Conservation (phyloP, 2,888 invertebrate genomes). For the Lordiphosa andalusiaca region DNA sequence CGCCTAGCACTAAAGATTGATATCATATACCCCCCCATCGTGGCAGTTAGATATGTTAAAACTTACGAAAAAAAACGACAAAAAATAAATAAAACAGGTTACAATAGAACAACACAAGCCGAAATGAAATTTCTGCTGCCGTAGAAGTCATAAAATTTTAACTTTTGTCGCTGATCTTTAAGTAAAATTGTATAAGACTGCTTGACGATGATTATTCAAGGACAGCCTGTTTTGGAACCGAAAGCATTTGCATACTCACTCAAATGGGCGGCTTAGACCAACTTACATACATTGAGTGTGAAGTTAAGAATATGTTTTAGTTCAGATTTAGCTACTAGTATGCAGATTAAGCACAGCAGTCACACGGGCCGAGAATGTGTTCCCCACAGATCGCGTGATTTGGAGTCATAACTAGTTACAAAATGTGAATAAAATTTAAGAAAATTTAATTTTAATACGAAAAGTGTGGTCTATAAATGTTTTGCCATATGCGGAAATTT, state of each 20-base stretch:
- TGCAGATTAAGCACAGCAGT: slow-evolving; percentile 50
- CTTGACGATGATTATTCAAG: slow-evolving; percentile 52
- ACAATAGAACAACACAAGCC: slow-evolving; percentile 43
- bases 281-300: slow-evolving; percentile 53
- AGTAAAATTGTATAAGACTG: slow-evolving; percentile 34
- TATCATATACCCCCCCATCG: slow-evolving; percentile 60
- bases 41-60: slow-evolving; percentile 38
- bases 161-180: slow-evolving; percentile 52
- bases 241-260: slow-evolving; percentile 56
- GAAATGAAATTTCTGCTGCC: slow-evolving; percentile 19
- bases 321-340: slow-evolving; percentile 47
- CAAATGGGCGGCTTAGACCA: slow-evolving; percentile 34
- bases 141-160: slow-evolving; percentile 57
- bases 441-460: not conserved
- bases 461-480: too few species aligned
- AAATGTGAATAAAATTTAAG: not conserved
- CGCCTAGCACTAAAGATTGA: slow-evolving; percentile 63
- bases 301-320: slow-evolving; percentile 39
- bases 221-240: slow-evolving; percentile 50
- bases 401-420: too few species aligned
- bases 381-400: slow-evolving; percentile 36
- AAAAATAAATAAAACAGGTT: slow-evolving; percentile 49
- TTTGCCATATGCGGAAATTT: too few species aligned
- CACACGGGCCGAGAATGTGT: slow-evolving; percentile 41
- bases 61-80: slow-evolving; percentile 1